Base-by-base conservation (phyloP, 1,140 invertebrate genomes). In the Leptinotarsa texana region DNA sequence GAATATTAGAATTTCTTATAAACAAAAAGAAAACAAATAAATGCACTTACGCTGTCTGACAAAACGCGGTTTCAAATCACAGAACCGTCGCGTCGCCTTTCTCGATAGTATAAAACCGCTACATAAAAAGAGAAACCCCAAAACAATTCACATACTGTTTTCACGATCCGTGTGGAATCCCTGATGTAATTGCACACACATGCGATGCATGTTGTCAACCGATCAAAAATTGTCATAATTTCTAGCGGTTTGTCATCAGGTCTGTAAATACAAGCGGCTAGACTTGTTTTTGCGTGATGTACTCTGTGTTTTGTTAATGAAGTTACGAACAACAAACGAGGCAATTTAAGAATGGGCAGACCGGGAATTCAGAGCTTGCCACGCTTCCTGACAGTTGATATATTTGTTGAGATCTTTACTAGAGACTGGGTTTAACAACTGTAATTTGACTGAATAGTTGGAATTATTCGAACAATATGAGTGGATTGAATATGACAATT, bases 181-280 rank as follows among this genome's bases (percentile, higher is more conserved):
- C 51, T 18, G 51, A 57, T 17, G 51, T 18, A 18, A 57, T 57
- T 57, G 51, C 51, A 57, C 51, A 57, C 51, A 57, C 51, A 57
- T 57, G 51, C n/a, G 51, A 57, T 17, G 51, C 51, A 57, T 57
- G 51, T 57, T 57, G 51, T 57, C 51, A 18, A 57, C 51, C 51
- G 51, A 57, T 57, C 51, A 18, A 57, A 42, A 57, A 57, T 57
- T 4, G 51, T 57, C 17, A 57, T 42, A 42, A 42, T 42, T 42
- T 42, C 33, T 42, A 42, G 33, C 33, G 33, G 33, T 42, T 42
- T 42, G 33, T 57, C 51, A 18, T 17, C 15, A 57, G 15, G n/a
- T 4, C 51, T 4, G n/a, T 57, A 57, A 57, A n/a, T 57, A 57
- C 51, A 2, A 57, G n/a, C 51, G 51, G n/a, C 51, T 57, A 57